A percentile compares a stretch with the other conserved stretches of the same genome.
Conservation (phyloP, 2,797 vertebrate species). For the Anas capensis region DNA sequence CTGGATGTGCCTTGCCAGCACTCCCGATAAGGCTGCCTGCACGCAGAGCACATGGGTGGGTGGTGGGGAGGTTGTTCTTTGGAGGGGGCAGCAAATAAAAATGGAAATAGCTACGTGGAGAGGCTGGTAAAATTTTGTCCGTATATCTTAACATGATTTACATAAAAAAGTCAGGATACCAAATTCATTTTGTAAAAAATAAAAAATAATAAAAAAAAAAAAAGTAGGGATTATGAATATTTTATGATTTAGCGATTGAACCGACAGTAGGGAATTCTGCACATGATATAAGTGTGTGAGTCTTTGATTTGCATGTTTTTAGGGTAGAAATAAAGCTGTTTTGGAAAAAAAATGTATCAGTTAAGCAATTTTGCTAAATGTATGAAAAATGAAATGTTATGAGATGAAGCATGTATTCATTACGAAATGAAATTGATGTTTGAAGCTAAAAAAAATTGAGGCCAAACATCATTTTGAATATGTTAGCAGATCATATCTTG, state of each 20-base stretch:
- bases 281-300: background rate
- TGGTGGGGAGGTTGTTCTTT: background rate
- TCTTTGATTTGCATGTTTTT: constrained; percentile 36
- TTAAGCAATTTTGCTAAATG: constrained; percentile 65
- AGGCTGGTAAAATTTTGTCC: background rate
- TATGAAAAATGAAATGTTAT: constrained; percentile 63
- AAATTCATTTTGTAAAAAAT: background rate
- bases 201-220: background rate
- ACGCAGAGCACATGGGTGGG: background rate
- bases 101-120: background rate
- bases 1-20: background rate
- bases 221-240: constrained; percentile 9
- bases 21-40: background rate
- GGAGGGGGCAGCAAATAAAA: background rate
- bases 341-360: background rate
- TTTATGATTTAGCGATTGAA: background rate
- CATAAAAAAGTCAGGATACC: background rate
- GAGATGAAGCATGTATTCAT: constrained; percentile 55
- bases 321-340: constrained; percentile 30
- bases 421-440: constrained; percentile 62
- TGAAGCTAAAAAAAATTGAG: constrained; percentile 54
- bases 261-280: constrained; percentile 22
- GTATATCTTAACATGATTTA: background rate
- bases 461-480: constrained; percentile 65
- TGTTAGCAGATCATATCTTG: constrained; percentile 67